Evolutionary conservation across 2,797 vertebrate genomes (phyloP).

Genomic region (Siniperca obscura): DNA sequence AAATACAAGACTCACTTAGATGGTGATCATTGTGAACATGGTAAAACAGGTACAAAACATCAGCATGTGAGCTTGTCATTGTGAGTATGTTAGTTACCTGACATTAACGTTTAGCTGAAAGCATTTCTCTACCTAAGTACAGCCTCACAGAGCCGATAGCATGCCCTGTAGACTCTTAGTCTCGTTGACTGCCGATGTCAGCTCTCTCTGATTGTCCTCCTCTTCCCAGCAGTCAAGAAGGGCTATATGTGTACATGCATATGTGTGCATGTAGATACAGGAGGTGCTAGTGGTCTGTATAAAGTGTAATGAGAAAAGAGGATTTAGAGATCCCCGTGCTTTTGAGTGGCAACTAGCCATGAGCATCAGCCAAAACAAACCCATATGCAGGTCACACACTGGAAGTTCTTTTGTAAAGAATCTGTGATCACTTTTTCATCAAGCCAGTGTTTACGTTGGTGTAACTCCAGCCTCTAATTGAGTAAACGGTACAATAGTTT

Average conservation of each 20-base stretch:
- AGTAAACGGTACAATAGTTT: constrained; percentile 62
- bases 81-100: background rate
- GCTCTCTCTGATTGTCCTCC: background rate
- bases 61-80: too few relatives aligned
- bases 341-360: constrained; percentile 64
- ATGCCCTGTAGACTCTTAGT: background rate
- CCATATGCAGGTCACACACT: constrained; percentile 61
- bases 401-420: constrained; percentile 63
- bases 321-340: constrained; percentile 48
- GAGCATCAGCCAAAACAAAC: constrained; percentile 76
- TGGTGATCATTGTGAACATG: too few relatives aligned
- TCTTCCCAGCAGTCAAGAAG: background rate
- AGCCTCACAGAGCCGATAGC: background rate
- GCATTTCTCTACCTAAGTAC: background rate
- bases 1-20: too few relatives aligned
- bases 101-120: background rate
- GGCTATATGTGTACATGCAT: background rate
- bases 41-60: too few relatives aligned
- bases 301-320: constrained; percentile 36
- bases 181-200: background rate
- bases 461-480: constrained; percentile 75
- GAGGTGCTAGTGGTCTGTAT: constrained; percentile 25
- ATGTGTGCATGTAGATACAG: constrained; percentile 15
- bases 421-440: constrained; percentile 76
- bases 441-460: constrained; percentile 75